Evolutionary conservation across 1,140 invertebrate species (phyloP).

Genomic region (Drosophila nigromelanica): DNA sequence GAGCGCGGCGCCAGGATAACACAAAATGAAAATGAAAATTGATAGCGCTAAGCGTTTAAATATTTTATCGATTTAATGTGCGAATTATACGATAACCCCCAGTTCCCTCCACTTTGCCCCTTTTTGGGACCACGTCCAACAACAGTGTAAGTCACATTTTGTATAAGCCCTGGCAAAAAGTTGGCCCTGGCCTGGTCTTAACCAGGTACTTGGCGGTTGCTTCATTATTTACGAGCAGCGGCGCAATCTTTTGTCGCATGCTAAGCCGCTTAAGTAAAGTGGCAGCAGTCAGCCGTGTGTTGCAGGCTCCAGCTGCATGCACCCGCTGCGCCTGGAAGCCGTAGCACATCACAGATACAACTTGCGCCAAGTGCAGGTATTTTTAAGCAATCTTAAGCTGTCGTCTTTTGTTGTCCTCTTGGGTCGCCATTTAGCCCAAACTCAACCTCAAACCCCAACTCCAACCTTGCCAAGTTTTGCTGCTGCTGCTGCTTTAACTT

Average conservation of each 20-base stretch:
- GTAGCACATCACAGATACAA: too few relatives aligned
- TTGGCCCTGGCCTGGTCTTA: constrained; percentile 3
- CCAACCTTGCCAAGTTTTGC: constrained; percentile 5
- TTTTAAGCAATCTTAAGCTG: constrained; percentile 21
- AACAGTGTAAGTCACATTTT: neutral
- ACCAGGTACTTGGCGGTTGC: constrained; percentile 15
- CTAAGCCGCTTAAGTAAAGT: constrained; percentile 62
- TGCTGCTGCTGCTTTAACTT: constrained; percentile 12
- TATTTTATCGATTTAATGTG: constrained; percentile 74
- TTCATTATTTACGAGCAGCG: constrained; percentile 53
- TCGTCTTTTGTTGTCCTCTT: constrained; percentile 35
- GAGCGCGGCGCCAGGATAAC: constrained; percentile 52
- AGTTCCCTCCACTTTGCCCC: neutral
- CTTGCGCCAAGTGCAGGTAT: constrained; percentile 10
- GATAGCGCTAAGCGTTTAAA: constrained; percentile 68
- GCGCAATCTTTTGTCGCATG: constrained; percentile 40
- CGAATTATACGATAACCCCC: constrained; percentile 11
- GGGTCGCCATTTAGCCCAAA: constrained; percentile 39
- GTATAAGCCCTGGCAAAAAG: constrained; percentile 1
- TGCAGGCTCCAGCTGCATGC: constrained; percentile 15
- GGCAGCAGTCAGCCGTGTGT: constrained; percentile 19
- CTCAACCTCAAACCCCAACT: constrained; percentile 15
- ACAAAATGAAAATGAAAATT: constrained; percentile 69
- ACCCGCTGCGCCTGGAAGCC: constrained; percentile 38
- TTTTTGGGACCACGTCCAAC: neutral